Conservation (phyloP, 2,113 vertebrate genomes). For the Pygoscelis adeliae region DNA sequence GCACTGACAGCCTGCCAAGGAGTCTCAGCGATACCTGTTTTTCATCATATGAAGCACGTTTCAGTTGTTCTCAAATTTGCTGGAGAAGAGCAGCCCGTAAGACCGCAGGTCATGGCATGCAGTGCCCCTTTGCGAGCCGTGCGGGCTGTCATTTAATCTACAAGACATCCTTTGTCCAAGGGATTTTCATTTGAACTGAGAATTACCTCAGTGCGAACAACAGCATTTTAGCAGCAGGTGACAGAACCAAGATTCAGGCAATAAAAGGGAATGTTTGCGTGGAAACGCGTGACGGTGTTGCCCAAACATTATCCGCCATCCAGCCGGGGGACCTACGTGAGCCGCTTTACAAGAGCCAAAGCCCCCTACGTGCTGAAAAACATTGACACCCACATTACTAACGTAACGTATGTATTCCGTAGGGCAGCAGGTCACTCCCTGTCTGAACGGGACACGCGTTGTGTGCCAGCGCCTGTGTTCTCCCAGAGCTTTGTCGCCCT, state of each 20-base stretch:
- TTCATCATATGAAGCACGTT: neutral
- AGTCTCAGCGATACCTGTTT: neutral
- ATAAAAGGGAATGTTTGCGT: fast-evolving
- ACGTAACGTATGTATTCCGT: fast-evolving
- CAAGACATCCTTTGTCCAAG: neutral
- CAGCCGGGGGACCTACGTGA: neutral
- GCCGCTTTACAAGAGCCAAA: neutral
- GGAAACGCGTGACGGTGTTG: neutral
- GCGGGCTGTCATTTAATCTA: neutral
- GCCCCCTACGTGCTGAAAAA: neutral
- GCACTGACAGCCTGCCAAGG: neutral
- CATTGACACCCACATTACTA: fast-evolving
- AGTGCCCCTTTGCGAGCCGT: neutral
- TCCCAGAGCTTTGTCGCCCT: neutral
- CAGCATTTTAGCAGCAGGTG: neutral
- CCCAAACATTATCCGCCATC: neutral
- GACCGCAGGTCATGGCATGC: neutral
- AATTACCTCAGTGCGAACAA: neutral
- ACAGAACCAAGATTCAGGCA: fast-evolving
- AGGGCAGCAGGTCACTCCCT: neutral
- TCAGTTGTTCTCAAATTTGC: neutral
- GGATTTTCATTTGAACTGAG: neutral
- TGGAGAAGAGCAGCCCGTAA: neutral
- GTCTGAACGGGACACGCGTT: fast-evolving
- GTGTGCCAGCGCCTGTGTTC: neutral